Base-by-base conservation (phyloP, 2,113 vertebrate genomes). In the Electrona antarctica region DNA sequence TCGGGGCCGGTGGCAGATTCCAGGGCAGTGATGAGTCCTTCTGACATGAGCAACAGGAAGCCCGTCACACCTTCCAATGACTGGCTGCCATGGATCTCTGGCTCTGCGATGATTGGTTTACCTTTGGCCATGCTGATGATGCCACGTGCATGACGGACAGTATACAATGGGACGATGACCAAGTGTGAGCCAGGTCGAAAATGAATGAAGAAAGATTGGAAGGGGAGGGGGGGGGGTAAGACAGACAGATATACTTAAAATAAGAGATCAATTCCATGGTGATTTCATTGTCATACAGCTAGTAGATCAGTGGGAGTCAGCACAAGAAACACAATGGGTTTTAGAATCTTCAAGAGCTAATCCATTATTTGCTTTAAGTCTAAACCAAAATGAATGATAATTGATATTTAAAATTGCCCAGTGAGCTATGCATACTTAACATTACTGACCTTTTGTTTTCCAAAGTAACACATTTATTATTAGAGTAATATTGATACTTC, bases 41-140 rank as follows among this genome's bases (percentile, higher is more conserved):
- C 98, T 0, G 98, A 98, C 96, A 99, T 97, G 50, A 99, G 93
- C 79, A 99, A 86, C 82, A 99, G 88, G 88, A 99, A 99, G 52
- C 98, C 98, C 0, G 94, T 96, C 73, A 98, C 94, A 0, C 91
- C 93, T 0, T 98, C 97, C 91, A 99, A 76, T 0, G 92, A 91
- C 64, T 96, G 96, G 28, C 95, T 94, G 2, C 95, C 95, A 0
- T 97, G 96, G 79, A 99, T 95, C 90, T 99, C 98, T 0, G 98
- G 97, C 80, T 98, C 98, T 0, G 97, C 93, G 15, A 96, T 95
- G 85, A 99, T 90, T 0, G 98, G 98, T 74, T 92, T 96, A 2
- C 94, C 89, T 88, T 98, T 99, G 74, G 97, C 97, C 11, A 92
- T 73, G 4, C 98, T 99, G 79, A 62, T 60, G 45, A 71, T 8